These are phyloP conservation scores for Nemurella pictetii DNA, from an alignment of 2,888 invertebrate genomes.

Conservation along the genomic window DNA sequence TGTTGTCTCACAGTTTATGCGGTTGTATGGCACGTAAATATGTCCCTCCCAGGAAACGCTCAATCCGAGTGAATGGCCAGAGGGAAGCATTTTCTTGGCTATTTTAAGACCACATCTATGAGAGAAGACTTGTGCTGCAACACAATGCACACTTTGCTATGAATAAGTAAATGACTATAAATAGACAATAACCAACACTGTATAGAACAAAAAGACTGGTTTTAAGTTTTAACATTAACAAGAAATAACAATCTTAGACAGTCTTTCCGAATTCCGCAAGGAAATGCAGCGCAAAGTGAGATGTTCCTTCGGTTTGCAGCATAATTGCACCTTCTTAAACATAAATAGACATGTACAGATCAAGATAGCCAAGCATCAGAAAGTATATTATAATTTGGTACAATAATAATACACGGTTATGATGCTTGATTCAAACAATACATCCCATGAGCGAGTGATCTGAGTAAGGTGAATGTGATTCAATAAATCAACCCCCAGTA, in stretches of 20 bases:
- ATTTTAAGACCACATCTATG: not conserved
- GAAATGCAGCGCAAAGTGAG: not conserved
- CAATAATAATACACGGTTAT: too few species aligned
- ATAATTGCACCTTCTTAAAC: too few species aligned
- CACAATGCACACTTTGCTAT: not conserved
- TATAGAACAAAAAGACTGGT: not conserved
- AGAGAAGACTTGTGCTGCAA: not conserved
- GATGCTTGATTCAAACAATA: too few species aligned
- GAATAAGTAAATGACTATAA: not conserved
- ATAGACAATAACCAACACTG: conserved; percentile 12
- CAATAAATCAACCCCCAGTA: too few species aligned
- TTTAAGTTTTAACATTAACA: not conserved
- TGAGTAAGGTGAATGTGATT: too few species aligned
- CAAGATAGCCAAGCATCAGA: too few species aligned
- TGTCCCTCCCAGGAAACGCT: not conserved
- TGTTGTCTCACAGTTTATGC: not conserved
- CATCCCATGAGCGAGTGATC: too few species aligned
- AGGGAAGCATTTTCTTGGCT: not conserved
- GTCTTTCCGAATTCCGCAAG: not conserved
- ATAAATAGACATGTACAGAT: too few species aligned
- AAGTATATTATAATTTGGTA: too few species aligned
- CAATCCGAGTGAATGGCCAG: not conserved
- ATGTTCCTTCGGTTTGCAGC: too few species aligned
- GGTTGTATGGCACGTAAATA: not conserved
- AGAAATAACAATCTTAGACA: not conserved